Evolutionary conservation across 2,888 invertebrate genomes (phyloP), one percentile per base, ranked within the genome.

Genomic region (Stenodera caucasica): DNA sequence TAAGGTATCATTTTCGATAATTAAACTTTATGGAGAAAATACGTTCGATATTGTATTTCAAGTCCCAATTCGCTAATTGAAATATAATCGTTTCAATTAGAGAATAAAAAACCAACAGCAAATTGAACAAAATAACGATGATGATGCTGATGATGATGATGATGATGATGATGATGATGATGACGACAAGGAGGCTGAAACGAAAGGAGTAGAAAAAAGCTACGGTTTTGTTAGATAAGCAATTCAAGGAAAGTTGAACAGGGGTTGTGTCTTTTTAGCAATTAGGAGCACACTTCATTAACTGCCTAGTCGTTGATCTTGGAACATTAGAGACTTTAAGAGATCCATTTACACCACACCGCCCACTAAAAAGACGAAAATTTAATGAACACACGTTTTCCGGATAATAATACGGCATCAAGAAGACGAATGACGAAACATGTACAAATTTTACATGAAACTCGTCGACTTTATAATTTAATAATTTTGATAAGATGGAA

Each of bases 1-100:
- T 63, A 60, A 63, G 60, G 57, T 63, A 63, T 56, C 60, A 57
- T 55, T 60, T 60, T 63, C 63, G 57, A 63, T 63, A 52, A 45
- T 45, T 21, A 11, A 32, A 32, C 12, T 32, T 8, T 32, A 6
- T 26, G 3, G 26, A 26, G 3, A 26, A 26, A 26, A 26, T 26
- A 26, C 3, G 4, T 26, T 7, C 26, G 32, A 32, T 32, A 32
- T 32, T 32, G 8, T 8, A 33, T 33, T n/a, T 2, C 33, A 33
- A 33, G 4, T 2, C 12, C 9, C 30, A 30, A 30, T 4, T 33
- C 0, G 4, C 12, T 3, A n/a, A 33, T 33, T 33, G 33, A 2
- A n/a, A 33, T n/a, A n/a, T n/a, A n/a, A 33, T 33, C 32, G 3
- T 32, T 32, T 11, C 26, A 5, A 26, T 4, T 26, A 4, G 26